Evolutionary conservation across 2,888 invertebrate species (phyloP).

Genomic region (Tenthredo mesomela): DNA sequence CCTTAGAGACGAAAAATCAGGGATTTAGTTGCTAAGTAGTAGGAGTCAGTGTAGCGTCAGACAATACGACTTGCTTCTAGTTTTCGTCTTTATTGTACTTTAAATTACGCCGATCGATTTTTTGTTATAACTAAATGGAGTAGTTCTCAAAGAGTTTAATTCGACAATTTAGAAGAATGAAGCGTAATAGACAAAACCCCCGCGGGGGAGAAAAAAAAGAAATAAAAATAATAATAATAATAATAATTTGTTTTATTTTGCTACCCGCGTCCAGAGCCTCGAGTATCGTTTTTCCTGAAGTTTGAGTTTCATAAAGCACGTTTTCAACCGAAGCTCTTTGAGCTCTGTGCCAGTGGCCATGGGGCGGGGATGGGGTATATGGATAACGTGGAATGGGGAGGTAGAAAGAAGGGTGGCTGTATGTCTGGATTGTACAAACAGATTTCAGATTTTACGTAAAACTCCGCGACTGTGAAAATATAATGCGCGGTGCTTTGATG

Average conservation of each 20-base stretch:
- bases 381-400: not conserved
- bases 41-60: conserved; percentile 8
- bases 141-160: not conserved
- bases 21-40: not conserved
- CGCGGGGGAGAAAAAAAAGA: too few relatives aligned
- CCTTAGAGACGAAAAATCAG: not conserved
- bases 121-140: not conserved
- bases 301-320: conserved; percentile 38
- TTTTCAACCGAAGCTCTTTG: conserved; percentile 41
- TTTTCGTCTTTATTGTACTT: not conserved
- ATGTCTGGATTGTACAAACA: conserved; percentile 48
- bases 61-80: not conserved
- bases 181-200: not conserved
- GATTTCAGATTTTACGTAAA: conserved; percentile 44
- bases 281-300: conserved; percentile 34
- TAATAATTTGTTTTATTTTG: not conserved
- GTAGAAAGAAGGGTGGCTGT: conserved; percentile 22
- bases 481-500: conserved; percentile 29
- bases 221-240: not conserved
- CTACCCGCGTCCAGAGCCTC: not conserved
- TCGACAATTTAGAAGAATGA: not conserved
- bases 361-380: not conserved
- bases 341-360: conserved; percentile 29
- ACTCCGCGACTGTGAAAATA: conserved; percentile 45
- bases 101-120: not conserved